Conservation (phyloP, 2,888 invertebrate genomes). For the Orthosia gothica region DNA sequence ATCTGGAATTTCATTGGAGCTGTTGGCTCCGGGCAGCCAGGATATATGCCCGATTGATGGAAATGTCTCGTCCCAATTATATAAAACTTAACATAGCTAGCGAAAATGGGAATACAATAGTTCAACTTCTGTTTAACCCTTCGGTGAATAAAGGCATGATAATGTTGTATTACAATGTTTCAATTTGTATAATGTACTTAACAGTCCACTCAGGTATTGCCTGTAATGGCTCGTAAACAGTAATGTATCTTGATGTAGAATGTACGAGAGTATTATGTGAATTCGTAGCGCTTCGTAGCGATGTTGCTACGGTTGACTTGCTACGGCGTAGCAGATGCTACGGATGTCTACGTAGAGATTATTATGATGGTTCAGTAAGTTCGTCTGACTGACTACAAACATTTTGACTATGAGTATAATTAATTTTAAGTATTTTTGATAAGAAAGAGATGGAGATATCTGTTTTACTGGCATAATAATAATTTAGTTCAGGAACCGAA, state of each 20-base stretch:
- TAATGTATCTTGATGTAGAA: conserved; percentile 12
- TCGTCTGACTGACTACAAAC: background rate
- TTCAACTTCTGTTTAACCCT: too few relatives aligned
- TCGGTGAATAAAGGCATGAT: background rate
- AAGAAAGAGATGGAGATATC: too few relatives aligned
- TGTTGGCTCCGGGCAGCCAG: too few relatives aligned
- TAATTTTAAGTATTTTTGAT: too few relatives aligned
- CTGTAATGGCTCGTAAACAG: conserved; percentile 32
- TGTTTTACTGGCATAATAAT: too few relatives aligned
- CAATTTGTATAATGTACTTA: conserved; percentile 23
- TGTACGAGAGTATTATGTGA: conserved; percentile 14
- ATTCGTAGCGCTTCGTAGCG: conserved; percentile 40
- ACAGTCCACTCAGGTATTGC: conserved; percentile 33
- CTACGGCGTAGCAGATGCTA: conserved; percentile 50
- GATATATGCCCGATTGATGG: too few relatives aligned
- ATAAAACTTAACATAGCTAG: too few relatives aligned
- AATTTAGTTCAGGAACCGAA: too few relatives aligned
- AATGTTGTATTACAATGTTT: background rate
- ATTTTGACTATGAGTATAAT: background rate
- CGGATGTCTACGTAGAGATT: conserved; percentile 11
- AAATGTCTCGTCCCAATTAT: too few relatives aligned
- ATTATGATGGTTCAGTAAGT: background rate
- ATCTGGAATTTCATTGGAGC: too few relatives aligned
- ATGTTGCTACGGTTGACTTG: conserved; percentile 18
- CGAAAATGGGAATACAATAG: too few relatives aligned